These are phyloP conservation scores for Cheilosia soror DNA, from an alignment of 2,888 invertebrate genomes.

Conservation along the genomic window DNA sequence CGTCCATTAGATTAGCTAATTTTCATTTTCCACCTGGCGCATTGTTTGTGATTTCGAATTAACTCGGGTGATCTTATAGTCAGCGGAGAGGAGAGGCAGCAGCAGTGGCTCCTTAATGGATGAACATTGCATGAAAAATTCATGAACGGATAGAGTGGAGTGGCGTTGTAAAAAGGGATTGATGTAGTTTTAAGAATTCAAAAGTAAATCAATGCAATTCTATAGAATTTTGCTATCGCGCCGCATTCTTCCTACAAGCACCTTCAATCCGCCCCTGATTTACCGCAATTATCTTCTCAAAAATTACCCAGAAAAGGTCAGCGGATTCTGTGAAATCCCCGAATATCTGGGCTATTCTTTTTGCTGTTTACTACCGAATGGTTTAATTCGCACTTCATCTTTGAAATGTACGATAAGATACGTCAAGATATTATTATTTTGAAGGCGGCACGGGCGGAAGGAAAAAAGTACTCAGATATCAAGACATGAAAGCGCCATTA, in stretches of 20 bases:
- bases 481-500: slow-evolving; percentile 67
- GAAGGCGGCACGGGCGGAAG: background rate
- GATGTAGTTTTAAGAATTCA: no score
- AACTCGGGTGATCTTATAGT: background rate
- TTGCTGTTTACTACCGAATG: slow-evolving; percentile 14
- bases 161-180: no score
- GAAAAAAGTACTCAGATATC: slow-evolving; percentile 4
- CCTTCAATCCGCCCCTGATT: background rate
- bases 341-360: slow-evolving; percentile 1
- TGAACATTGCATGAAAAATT: background rate
- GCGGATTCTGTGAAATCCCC: background rate
- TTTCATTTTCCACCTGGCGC: slow-evolving; percentile 33
- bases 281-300: background rate
- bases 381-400: slow-evolving; percentile 65
- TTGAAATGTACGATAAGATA: slow-evolving; percentile 31
- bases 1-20: slow-evolving; percentile 25
- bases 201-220: no score
- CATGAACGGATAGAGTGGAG: background rate
- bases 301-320: slow-evolving; percentile 7
- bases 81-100: background rate
- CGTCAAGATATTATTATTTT: slow-evolving; percentile 2
- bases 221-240: no score
- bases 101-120: background rate
- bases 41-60: slow-evolving; percentile 24
- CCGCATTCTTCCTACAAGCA: no score